phyloP scores from a whole-genome alignment of 2,888 invertebrate genomes.

The Mesoligia furuncula region DNA sequence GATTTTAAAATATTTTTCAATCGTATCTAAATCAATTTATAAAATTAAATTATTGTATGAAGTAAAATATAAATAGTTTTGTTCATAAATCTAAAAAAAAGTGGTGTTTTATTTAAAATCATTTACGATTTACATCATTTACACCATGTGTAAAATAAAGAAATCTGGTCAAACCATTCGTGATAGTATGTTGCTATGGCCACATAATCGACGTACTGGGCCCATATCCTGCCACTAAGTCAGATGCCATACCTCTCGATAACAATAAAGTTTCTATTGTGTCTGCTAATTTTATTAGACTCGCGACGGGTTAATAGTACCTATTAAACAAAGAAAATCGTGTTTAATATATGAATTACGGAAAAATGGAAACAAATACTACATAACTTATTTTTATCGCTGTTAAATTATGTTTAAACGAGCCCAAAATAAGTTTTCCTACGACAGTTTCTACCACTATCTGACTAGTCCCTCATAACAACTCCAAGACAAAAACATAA shows the following conservation, averaged over 20 bases:
- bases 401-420: not conserved
- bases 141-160: no score
- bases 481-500: slow-evolving; percentile 36
- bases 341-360: not conserved
- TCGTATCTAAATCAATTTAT: not conserved
- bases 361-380: not conserved
- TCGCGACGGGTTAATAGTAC: no score
- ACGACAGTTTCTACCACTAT: not conserved
- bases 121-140: not conserved
- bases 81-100: not conserved
- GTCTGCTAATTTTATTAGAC: no score
- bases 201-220: no score
- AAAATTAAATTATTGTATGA: not conserved
- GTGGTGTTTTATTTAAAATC: not conserved
- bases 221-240: no score
- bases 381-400: not conserved
- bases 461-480: slow-evolving; percentile 12
- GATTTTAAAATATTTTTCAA: not conserved
- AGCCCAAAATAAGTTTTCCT: not conserved
- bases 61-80: not conserved
- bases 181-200: no score
- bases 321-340: not conserved
- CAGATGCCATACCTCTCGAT: no score
- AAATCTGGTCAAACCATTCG: no score
- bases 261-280: no score